phyloP scores from a whole-genome alignment of 2,888 invertebrate genomes.

The Hanleya hanleyi region DNA sequence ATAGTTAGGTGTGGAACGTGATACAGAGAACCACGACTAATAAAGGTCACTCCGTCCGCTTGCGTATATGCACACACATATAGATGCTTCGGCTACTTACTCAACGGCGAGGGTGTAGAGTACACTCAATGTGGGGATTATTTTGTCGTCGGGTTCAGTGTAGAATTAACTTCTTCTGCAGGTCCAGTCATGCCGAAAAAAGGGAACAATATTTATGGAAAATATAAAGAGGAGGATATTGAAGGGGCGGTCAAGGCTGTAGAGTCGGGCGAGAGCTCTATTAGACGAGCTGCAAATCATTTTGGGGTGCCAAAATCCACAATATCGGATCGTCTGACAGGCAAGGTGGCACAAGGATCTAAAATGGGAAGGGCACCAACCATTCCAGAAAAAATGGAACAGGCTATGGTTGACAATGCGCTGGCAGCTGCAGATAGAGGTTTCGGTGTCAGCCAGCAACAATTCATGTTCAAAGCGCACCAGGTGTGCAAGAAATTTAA shows the following conservation, averaged over 20 bases:
- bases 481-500: conserved; percentile 14
- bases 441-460: conserved; percentile 31
- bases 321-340: conserved; percentile 25
- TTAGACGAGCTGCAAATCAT: conserved; percentile 21
- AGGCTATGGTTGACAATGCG: conserved; percentile 15
- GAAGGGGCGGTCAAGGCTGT: conserved; percentile 28
- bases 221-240: conserved; percentile 19
- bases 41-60: no score
- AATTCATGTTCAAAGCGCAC: conserved; percentile 21
- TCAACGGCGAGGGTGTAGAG: no score
- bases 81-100: no score
- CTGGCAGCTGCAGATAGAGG: conserved; percentile 25
- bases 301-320: conserved; percentile 30
- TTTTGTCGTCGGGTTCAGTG: no score
- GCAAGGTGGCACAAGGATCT: conserved; percentile 14
- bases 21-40: no score
- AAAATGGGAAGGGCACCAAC: conserved; percentile 22
- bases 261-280: conserved; percentile 18
- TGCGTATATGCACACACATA: no score
- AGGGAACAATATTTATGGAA: neutral
- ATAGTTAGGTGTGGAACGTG: no score
- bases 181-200: neutral
- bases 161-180: no score
- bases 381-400: conserved; percentile 28
- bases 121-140: no score